Conservation (phyloP, 2,888 invertebrate species). For the Apamea anceps region DNA sequence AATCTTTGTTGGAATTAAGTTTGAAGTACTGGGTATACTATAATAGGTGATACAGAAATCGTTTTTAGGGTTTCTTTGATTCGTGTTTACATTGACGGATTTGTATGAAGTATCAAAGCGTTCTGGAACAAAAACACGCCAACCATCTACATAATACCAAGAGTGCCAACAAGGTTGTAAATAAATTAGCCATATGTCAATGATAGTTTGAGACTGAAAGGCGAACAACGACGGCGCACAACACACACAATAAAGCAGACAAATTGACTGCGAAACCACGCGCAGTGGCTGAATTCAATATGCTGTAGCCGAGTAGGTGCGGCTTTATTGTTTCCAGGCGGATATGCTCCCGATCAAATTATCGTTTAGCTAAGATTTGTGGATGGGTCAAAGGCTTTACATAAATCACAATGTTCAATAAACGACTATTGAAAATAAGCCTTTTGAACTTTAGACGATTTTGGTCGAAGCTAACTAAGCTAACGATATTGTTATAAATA, state of each 20-base stretch:
- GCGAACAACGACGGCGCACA: constrained; percentile 74
- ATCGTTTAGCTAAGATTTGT: constrained; percentile 62
- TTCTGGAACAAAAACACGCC: constrained; percentile 29
- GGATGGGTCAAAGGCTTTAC: constrained; percentile 24
- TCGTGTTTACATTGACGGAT: constrained; percentile 2
- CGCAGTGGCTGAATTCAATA: constrained; percentile 81
- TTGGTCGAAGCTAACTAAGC: constrained; percentile 7
- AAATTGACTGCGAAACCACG: constrained; percentile 85
- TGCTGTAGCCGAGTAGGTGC: constrained; percentile 77
- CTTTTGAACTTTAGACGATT: constrained; percentile 25
- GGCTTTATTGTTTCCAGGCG: constrained; percentile 83
- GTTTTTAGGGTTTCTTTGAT: constrained; percentile 10
- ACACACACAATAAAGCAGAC: constrained; percentile 85
- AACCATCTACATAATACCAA: constrained; percentile 13
- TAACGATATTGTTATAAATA: constrained; percentile 31
- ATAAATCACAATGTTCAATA: constrained; percentile 15
- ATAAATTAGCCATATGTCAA: constrained; percentile 67
- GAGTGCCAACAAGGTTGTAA: constrained; percentile 60
- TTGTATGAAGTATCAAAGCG: constrained; percentile 2
- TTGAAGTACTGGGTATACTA: constrained; percentile 12
- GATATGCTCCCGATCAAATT: constrained; percentile 74
- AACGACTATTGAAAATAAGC: constrained; percentile 8
- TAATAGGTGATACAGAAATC: neutral
- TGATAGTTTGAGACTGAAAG: constrained; percentile 71
- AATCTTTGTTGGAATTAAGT: constrained; percentile 38